Evolutionary conservation across 2,797 vertebrate genomes (phyloP).

Genomic region (Hipposideros larvatus): DNA sequence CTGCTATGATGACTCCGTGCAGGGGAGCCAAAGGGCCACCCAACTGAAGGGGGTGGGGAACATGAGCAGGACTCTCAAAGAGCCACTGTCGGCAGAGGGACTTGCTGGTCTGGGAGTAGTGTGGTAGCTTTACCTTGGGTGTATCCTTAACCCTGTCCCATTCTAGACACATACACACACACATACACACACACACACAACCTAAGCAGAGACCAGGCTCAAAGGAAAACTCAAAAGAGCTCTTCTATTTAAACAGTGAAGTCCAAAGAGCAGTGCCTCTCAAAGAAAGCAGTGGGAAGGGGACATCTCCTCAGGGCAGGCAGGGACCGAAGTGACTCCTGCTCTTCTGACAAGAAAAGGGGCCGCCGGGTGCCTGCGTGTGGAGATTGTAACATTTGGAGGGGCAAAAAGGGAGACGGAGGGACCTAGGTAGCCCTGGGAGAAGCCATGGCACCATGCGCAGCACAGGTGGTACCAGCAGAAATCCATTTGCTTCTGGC

Average conservation of each 20-base stretch:
- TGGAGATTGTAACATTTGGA: too few relatives aligned
- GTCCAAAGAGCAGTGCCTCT: background rate
- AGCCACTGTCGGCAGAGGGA: background rate
- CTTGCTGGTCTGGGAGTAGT: background rate
- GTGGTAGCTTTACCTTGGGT: background rate
- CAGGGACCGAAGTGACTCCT: accelerated
- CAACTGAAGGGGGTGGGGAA: too few relatives aligned
- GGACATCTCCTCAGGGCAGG: accelerated
- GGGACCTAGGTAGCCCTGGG: background rate
- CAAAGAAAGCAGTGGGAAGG: background rate
- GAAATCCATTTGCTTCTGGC: background rate
- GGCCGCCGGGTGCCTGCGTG: background rate
- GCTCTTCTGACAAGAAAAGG: background rate
- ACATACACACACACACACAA: accelerated
- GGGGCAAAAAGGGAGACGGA: background rate
- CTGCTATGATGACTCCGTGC: accelerated
- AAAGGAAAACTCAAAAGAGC: background rate
- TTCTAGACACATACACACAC: accelerated
- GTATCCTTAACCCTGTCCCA: background rate
- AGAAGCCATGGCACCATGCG: accelerated
- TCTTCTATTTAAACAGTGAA: background rate
- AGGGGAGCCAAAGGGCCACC: background rate
- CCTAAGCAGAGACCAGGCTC: background rate
- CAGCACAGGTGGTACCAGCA: accelerated
- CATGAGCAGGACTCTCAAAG: background rate